Base-by-base conservation (phyloP, 2,888 invertebrate species). In the Drosophila atripex region DNA sequence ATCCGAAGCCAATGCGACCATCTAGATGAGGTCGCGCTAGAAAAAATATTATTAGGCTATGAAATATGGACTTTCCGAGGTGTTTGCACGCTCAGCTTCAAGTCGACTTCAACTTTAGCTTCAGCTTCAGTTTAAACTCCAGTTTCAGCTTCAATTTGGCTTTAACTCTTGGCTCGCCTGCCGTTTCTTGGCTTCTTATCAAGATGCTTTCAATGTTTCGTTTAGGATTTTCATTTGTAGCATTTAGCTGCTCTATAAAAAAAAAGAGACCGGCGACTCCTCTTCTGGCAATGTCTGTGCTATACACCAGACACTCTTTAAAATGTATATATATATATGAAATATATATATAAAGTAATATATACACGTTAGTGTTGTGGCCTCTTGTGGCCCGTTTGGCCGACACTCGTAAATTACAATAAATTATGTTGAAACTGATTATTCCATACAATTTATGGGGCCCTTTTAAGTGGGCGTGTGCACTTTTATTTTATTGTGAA, bases 401-500 rank as follows among this genome's bases (percentile, higher is more conserved):
- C 83, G 79, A 77, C 77, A 86, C 83, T 85, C 88, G 84, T 86
- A 85, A 87, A 85, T 85, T 87, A 85, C 86, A 86, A 85, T 85
- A 85, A 85, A 85, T 87, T 87, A 85, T 85, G 79, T 86, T 86
- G 83, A 77, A 85, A 87, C 84, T 85, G 84, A 85, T 85, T 85
- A 85, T 85, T 82, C 88, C 77, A 82, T 77, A 83, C 88, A 85
- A 85, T 85, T 85, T 85, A 85, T 85, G 84, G 83, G 80, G 73
- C 82, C 87, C 84, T 86, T 69, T 87, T 83, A 80, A 85, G 88
- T 85, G 88, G 84, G 84, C 84, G 84, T 85, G 86, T 86, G 86
- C 77, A 87, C 86, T 87, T 87, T 87, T 87, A 84, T 84, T 84
- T 87, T 87, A 84, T 84, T 87, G 86, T 87, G 86, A 85, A 87